These are phyloP conservation scores for Zaprionus nigranus DNA, from an alignment of 1,140 invertebrate species.

Conservation along the genomic window DNA sequence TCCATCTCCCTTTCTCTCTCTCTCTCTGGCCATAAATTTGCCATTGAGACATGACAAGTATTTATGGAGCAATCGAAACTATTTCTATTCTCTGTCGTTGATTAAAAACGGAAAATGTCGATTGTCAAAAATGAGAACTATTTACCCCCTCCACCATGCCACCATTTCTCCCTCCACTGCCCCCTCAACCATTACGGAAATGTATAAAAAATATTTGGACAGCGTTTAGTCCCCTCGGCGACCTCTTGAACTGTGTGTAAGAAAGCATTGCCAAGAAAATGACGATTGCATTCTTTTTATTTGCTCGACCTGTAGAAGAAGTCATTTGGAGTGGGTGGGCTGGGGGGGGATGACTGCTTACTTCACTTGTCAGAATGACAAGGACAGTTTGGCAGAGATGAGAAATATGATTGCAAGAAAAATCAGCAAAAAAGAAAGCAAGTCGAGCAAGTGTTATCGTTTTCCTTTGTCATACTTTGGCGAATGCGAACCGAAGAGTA, in stretches of 20 bases:
- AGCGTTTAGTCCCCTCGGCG: conserved; percentile 10
- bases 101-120: conserved; percentile 51
- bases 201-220: conserved; percentile 55
- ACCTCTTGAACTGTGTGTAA: conserved; percentile 35
- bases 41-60: conserved; percentile 60
- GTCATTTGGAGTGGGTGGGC: no score
- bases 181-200: conserved; percentile 38
- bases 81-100: conserved; percentile 41
- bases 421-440: conserved; percentile 5
- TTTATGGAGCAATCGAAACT: conserved; percentile 76
- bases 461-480: conserved; percentile 50
- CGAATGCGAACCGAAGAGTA: conserved; percentile 16
- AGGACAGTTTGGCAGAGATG: conserved; percentile 35
- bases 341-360: conserved; percentile 26
- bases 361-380: conserved; percentile 75
- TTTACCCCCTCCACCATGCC: neutral
- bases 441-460: conserved; percentile 44
- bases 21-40: conserved; percentile 32
- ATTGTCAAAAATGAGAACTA: conserved; percentile 43
- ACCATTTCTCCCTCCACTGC: neutral
- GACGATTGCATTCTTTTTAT: conserved; percentile 55
- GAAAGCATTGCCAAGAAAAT: conserved; percentile 75
- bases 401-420: conserved; percentile 37
- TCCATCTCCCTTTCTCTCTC: neutral
- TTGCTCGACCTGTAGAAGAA: neutral